Conservation (phyloP, 1,140 invertebrate genomes). For the Argopecten irradians region DNA sequence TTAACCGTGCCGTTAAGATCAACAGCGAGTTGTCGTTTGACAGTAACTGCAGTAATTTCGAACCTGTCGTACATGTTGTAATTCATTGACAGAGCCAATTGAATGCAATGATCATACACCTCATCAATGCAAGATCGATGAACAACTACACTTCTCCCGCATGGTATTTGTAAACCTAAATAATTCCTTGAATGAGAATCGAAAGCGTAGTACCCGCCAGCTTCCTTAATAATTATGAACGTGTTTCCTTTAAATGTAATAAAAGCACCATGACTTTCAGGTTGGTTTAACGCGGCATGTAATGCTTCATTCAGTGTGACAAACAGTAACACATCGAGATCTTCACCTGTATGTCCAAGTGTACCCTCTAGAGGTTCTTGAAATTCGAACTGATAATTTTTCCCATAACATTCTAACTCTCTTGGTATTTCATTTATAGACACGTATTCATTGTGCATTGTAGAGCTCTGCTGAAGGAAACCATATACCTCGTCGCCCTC, state of each 20-base stretch:
- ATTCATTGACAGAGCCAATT: constrained; percentile 26
- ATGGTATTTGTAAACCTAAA: background rate
- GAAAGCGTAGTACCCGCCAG: background rate
- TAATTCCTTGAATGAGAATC: constrained; percentile 30
- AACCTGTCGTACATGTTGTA: background rate
- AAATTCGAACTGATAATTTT: constrained; percentile 4
- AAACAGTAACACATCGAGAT: constrained; percentile 4
- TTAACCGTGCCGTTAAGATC: too few relatives aligned
- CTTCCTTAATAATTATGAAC: constrained; percentile 12
- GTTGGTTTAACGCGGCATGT: background rate
- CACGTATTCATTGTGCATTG: constrained; percentile 26
- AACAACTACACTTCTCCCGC: background rate
- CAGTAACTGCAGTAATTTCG: constrained; percentile 2
- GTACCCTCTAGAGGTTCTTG: background rate
- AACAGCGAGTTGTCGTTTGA: background rate
- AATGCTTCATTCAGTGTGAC: constrained; percentile 25
- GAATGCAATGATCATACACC: background rate
- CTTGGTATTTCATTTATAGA: constrained; percentile 31
- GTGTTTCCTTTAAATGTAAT: constrained; percentile 35
- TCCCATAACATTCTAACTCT: constrained; percentile 18
- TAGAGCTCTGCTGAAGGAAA: constrained; percentile 5
- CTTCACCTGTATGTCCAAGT: background rate
- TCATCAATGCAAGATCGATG: background rate
- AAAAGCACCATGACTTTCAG: constrained; percentile 27
- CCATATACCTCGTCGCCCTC: constrained; percentile 26